A percentile compares a stretch with the other conserved stretches of the same genome.
phyloP scores from a whole-genome alignment of 1,140 invertebrate genomes.

The Ostrea edulis region DNA sequence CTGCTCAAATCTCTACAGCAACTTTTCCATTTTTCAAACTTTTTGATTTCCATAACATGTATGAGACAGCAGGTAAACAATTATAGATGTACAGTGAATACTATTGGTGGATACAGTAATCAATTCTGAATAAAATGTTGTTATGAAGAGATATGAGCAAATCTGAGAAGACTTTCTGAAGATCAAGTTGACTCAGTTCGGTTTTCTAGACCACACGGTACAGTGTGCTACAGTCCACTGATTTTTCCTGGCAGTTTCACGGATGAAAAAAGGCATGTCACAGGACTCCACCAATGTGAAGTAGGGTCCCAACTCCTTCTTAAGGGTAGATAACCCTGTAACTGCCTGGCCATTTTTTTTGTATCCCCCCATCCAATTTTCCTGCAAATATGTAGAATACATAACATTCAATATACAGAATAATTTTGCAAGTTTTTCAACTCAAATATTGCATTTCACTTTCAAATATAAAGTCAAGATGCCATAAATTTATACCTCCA shows the following conservation, averaged over 20 bases:
- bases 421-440: no score
- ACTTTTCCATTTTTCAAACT: no score
- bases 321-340: constrained; percentile 74
- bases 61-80: no score
- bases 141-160: background rate
- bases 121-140: background rate
- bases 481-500: no score
- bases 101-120: background rate
- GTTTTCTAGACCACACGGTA: constrained; percentile 77
- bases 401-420: no score
- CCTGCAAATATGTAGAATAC: constrained; percentile 62
- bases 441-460: no score
- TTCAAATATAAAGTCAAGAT: no score
- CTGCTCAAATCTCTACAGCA: no score
- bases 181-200: background rate
- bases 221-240: constrained; percentile 78
- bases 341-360: constrained; percentile 65
- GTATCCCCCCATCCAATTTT: constrained; percentile 77
- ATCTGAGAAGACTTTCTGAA: background rate
- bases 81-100: no score
- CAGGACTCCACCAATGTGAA: constrained; percentile 75
- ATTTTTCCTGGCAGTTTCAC: constrained; percentile 78
- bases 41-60: no score
- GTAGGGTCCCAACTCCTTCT: constrained; percentile 66
- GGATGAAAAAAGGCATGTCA: constrained; percentile 78